Evolutionary conservation across 2,113 vertebrate genomes (phyloP).

Genomic region (Micromys minutus): DNA sequence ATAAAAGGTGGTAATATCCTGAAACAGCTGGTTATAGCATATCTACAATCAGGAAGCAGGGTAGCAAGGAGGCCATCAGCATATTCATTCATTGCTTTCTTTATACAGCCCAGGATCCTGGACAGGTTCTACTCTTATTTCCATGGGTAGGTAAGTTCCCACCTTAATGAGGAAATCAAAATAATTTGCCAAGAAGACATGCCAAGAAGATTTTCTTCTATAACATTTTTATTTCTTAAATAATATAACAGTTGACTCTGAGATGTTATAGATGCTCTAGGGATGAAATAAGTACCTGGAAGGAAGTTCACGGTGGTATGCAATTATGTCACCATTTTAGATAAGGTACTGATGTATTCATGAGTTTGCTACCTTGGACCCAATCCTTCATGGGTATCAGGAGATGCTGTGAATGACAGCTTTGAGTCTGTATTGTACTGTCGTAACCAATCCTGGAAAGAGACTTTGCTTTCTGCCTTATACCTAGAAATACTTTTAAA

Average conservation of each 20-base stretch:
- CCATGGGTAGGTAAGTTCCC: not conserved
- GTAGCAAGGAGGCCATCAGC: no score
- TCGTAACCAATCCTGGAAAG: not conserved
- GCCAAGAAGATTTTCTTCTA: not conserved
- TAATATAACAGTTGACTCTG: not conserved
- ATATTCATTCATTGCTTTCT: no score
- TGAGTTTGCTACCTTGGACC: not conserved
- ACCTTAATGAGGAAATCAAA: not conserved
- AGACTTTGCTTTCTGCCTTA: conserved; percentile 5
- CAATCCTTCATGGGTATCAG: not conserved
- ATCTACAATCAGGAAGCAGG: not conserved
- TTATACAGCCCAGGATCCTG: not conserved
- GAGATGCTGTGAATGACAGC: not conserved
- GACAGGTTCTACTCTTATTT: not conserved
- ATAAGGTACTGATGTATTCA: not conserved
- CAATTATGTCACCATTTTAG: not conserved
- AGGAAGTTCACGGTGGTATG: not conserved
- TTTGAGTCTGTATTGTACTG: not conserved
- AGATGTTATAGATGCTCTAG: no score
- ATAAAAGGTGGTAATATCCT: not conserved
- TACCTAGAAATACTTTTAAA: not conserved
- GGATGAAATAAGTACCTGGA: not conserved
- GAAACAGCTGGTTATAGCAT: not conserved
- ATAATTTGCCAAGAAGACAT: not conserved
- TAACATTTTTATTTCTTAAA: not conserved